Conservation (phyloP, 1,140 invertebrate genomes). For the Bemisia tabaci region DNA sequence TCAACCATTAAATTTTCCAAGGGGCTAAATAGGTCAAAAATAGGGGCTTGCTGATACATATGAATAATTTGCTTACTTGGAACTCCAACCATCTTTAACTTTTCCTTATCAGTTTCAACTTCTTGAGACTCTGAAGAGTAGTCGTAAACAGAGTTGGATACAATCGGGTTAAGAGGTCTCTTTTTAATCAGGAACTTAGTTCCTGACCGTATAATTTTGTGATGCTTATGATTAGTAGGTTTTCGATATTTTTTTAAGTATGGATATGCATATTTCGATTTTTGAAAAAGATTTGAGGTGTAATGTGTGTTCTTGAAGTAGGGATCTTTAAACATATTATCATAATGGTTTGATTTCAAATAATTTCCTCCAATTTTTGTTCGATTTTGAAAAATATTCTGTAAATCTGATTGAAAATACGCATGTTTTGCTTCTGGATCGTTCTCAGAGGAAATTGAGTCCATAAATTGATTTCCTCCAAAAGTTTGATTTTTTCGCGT, state of each 20-base stretch:
- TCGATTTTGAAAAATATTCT: neutral
- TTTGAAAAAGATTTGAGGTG: no score
- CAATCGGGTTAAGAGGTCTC: neutral
- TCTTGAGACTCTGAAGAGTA: neutral
- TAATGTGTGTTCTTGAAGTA: no score
- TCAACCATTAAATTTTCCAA: neutral
- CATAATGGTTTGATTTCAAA: neutral
- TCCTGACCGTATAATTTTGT: neutral
- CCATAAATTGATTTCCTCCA: neutral
- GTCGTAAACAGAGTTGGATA: neutral
- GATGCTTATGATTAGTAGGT: neutral
- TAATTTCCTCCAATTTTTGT: neutral
- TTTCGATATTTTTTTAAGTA: neutral
- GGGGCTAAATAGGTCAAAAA: neutral
- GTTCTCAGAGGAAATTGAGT: neutral
- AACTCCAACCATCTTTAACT: neutral
- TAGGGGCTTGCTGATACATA: neutral
- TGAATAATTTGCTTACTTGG: neutral
- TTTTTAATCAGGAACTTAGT: neutral
- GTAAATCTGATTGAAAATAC: neutral
- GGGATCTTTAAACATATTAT: no score
- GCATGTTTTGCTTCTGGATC: neutral
- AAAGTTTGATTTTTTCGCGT: neutral
- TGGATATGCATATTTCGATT: no score
- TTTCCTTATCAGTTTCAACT: neutral